Evolutionary conservation across 2,888 invertebrate species (phyloP).

Genomic region (Aelia acuminata): DNA sequence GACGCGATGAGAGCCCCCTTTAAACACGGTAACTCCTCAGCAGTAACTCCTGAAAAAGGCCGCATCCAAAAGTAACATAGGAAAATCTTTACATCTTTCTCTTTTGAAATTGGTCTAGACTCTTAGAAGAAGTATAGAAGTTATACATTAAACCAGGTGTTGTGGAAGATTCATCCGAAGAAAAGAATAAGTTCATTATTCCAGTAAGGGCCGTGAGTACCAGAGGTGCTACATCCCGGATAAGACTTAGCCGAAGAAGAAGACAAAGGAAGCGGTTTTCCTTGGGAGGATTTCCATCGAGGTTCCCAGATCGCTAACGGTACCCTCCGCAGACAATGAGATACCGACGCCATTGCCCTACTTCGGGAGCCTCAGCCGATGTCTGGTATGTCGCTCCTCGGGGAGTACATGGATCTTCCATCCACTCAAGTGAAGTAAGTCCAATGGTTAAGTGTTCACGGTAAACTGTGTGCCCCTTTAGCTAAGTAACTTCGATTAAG

Average conservation of each 20-base stretch:
- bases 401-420: neutral
- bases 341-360: constrained; percentile 1
- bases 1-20: too few relatives aligned
- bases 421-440: too few relatives aligned
- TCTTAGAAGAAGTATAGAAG: too few relatives aligned
- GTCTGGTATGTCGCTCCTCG: neutral
- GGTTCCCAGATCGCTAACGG: constrained; percentile 48
- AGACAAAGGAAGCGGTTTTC: constrained; percentile 25
- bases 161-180: neutral
- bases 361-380: neutral
- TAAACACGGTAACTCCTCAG: too few relatives aligned
- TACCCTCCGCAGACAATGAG: constrained; percentile 25
- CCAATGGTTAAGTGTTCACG: too few relatives aligned
- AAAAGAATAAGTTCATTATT: neutral
- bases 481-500: too few relatives aligned
- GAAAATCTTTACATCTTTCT: too few relatives aligned
- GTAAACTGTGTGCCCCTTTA: too few relatives aligned
- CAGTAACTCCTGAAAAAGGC: too few relatives aligned
- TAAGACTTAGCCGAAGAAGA: neutral
- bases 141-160: too few relatives aligned
- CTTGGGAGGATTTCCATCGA: constrained; percentile 4
- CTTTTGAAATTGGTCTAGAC: too few relatives aligned
- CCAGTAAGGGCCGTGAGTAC: neutral
- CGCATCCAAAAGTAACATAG: too few relatives aligned
- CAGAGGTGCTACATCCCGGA: neutral